Percentiles rank a stretch among this genome's conserved stretches.
Evolutionary conservation across 2,888 invertebrate species (phyloP).

Genomic region (Hemistola chrysoprasaria): DNA sequence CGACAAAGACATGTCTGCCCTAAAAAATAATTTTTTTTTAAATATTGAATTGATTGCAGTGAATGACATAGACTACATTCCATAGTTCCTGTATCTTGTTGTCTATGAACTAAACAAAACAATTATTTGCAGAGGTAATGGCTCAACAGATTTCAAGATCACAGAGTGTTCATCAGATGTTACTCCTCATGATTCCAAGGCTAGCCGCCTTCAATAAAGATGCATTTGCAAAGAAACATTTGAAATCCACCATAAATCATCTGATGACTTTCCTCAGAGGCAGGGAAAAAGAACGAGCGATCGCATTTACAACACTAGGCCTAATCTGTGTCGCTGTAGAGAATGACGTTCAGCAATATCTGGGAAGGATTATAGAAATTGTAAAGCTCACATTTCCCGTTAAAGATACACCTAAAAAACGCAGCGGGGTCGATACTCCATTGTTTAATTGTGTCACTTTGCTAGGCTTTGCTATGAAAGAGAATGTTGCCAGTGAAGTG

Average conservation of each 20-base stretch:
- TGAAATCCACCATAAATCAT: constrained; percentile 89
- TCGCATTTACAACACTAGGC: constrained; percentile 96
- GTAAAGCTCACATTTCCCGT: constrained; percentile 89
- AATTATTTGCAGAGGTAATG: constrained; percentile 85
- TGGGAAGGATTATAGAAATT: constrained; percentile 92
- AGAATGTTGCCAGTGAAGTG: constrained; percentile 89
- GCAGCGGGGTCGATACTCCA: constrained; percentile 89
- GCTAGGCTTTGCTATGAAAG: constrained; percentile 93
- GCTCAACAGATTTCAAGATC: constrained; percentile 90
- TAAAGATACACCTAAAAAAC: constrained; percentile 90
- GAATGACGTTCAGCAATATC: constrained; percentile 88
- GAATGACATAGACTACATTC: no score
- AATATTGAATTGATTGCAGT: no score
- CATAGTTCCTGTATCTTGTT: no score
- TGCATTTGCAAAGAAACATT: constrained; percentile 88
- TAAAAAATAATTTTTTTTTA: no score
- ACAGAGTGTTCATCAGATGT: constrained; percentile 91
- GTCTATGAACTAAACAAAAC: no score
- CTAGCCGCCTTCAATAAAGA: constrained; percentile 95
- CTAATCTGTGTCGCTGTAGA: constrained; percentile 95
- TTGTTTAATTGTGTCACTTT: constrained; percentile 98
- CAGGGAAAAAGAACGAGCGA: constrained; percentile 92
- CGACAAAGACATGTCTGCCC: no score
- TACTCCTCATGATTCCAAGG: constrained; percentile 93
- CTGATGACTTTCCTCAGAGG: constrained; percentile 89